phyloP scores from a whole-genome alignment of 2,797 vertebrate genomes.

The Thamnophis elegans region DNA sequence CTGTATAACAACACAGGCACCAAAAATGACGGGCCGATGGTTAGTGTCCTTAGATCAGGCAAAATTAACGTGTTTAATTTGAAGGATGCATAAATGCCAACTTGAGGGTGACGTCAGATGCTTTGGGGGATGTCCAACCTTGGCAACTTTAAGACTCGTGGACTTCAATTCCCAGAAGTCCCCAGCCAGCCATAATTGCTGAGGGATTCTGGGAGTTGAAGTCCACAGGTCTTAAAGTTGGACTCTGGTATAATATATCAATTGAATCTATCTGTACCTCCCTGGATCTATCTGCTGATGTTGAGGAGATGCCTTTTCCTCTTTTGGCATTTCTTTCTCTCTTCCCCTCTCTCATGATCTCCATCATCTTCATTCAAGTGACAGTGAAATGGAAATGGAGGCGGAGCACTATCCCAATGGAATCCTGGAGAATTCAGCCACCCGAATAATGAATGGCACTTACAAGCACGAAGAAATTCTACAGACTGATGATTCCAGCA shows the following conservation, averaged over 20 bases:
- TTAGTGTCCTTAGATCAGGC: not conserved
- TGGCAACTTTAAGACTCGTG: not conserved
- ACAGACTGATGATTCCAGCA: constrained; percentile 91
- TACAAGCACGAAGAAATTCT: constrained; percentile 95
- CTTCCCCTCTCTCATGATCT: not conserved
- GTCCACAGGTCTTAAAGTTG: not conserved
- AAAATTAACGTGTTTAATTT: not conserved
- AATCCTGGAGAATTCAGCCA: constrained; percentile 84
- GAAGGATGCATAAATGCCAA: not conserved
- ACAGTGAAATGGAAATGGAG: constrained; percentile 98
- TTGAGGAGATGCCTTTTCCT: not conserved
- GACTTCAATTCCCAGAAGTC: not conserved
- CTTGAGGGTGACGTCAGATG: not conserved
- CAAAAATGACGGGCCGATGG: not conserved
- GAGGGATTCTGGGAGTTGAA: not conserved
- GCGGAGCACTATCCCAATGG: constrained; percentile 94
- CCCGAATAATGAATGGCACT: constrained; percentile 93
- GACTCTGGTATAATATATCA: not conserved
- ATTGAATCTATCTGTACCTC: not conserved
- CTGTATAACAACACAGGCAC: not conserved
- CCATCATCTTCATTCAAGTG: constrained; percentile 75
- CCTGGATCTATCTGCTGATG: not conserved
- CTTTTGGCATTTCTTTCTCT: constrained; percentile 4
- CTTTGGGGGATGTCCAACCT: not conserved
- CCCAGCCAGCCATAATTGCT: not conserved